These are phyloP conservation scores for Amazona vittata DNA, from an alignment of 2,113 vertebrate species.

Conservation along the genomic window DNA sequence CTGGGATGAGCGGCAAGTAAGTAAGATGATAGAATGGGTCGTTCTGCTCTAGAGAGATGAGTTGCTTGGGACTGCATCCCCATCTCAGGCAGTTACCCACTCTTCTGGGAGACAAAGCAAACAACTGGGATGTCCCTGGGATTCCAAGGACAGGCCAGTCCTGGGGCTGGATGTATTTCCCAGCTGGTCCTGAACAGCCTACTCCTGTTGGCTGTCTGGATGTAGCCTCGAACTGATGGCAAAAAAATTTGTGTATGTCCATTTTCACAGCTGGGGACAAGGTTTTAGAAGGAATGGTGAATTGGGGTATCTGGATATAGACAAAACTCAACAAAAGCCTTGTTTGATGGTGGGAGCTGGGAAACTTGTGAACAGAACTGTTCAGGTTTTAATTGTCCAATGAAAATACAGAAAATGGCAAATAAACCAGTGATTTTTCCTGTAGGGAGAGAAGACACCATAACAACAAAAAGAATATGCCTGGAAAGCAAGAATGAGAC, in stretches of 20 bases:
- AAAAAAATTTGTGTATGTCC: not conserved
- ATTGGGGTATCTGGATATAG: not conserved
- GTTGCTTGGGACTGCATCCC: not conserved
- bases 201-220: not conserved
- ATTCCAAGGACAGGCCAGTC: not conserved
- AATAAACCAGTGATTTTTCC: not conserved
- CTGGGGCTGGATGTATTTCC: not conserved
- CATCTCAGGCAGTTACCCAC: not conserved
- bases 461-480: conserved; percentile 8
- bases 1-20: not conserved
- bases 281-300: not conserved
- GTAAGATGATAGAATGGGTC: not conserved
- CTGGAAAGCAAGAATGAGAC: conserved; percentile 2
- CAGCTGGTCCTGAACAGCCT: not conserved
- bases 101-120: not conserved
- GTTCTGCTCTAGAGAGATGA: not conserved
- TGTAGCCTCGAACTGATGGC: not conserved
- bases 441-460: not conserved
- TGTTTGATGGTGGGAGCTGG: not conserved
- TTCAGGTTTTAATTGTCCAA: not conserved
- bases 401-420: not conserved
- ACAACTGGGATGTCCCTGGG: not conserved
- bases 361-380: not conserved
- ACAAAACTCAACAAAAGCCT: not conserved
- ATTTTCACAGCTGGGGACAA: not conserved